Base-by-base conservation (phyloP, 2,888 invertebrate genomes). In the Archips crataeganus region DNA sequence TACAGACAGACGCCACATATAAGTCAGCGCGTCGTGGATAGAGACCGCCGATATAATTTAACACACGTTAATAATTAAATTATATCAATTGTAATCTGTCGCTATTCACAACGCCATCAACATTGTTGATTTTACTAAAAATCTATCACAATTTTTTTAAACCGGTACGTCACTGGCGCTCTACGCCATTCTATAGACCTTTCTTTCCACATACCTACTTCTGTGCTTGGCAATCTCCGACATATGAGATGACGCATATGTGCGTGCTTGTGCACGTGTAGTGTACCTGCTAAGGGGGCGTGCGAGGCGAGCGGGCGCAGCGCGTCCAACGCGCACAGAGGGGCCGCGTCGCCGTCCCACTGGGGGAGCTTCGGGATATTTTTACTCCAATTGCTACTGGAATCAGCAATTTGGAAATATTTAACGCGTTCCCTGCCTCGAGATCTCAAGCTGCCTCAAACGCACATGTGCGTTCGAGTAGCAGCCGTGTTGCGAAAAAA, bases 381-480 rank as follows among this genome's bases (percentile, higher is more conserved):
- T 85, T 87, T 91, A 90, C 92, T 91, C 93, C 93, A 93, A 86
- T 89, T 89, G 90, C 92, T 92, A 91, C 93, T 93, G 94, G 87
- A 93, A 94, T 85, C 87, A 87, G 91, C 71, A 82, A 84, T 74
- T 80, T 10, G 57, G 32, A 57, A 57, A 57, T 2, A 32, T 57
- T 57, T 51, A 32, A 15, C 49, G 34, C 49, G 36, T 65, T 49
- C 65, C 51, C 36, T n/a, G 47, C 47, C 32, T 32, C 64, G 34
- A 32, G 15, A 65, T 8, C 15, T 36, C 42, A 23, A 15, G 51
- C 42, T 57, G 6, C 23, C 23, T 2, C 2, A 39, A 45, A 57
- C 57, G 32, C 57, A 11, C 51, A 54, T 57, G 32, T 32, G 57
- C 57, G 57, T 23, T 32, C 11, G 57, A 57, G 32, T 57, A 32